These are phyloP conservation scores for Pelecanus crispus DNA, from an alignment of 2,113 vertebrate genomes.

Conservation along the genomic window DNA sequence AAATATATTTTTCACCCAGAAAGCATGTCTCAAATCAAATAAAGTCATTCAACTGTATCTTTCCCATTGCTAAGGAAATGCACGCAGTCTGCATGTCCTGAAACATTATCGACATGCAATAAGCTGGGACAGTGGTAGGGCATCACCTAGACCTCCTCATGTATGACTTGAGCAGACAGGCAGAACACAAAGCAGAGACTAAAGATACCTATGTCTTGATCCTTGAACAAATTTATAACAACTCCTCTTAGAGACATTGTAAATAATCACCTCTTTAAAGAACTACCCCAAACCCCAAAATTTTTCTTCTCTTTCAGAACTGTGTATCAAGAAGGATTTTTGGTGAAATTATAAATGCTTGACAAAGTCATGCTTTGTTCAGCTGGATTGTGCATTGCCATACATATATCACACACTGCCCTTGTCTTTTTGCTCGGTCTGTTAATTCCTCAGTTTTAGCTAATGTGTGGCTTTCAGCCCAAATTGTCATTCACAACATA, in stretches of 20 bases:
- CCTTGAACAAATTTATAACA: neutral
- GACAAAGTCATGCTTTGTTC: neutral
- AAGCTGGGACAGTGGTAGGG: neutral
- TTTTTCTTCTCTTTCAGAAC: neutral
- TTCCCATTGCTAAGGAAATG: neutral
- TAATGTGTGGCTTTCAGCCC: neutral
- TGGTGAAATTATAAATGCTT: neutral
- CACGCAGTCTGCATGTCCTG: rapidly evolving
- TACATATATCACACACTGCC: neutral
- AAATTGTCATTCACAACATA: neutral
- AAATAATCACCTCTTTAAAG: neutral
- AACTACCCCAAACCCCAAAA: neutral
- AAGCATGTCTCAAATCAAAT: neutral
- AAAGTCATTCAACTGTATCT: neutral
- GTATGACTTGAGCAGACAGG: neutral
- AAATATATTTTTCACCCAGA: neutral
- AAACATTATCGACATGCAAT: neutral
- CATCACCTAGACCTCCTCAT: neutral
- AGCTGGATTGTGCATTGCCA: neutral
- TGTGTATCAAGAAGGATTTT: neutral
- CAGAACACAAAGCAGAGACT: neutral
- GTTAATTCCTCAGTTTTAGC: neutral
- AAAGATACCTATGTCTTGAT: neutral
- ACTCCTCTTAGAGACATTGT: neutral
- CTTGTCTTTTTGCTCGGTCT: neutral